Conservation (phyloP, 2,888 invertebrate genomes). For the Mesochorus sp. region DNA sequence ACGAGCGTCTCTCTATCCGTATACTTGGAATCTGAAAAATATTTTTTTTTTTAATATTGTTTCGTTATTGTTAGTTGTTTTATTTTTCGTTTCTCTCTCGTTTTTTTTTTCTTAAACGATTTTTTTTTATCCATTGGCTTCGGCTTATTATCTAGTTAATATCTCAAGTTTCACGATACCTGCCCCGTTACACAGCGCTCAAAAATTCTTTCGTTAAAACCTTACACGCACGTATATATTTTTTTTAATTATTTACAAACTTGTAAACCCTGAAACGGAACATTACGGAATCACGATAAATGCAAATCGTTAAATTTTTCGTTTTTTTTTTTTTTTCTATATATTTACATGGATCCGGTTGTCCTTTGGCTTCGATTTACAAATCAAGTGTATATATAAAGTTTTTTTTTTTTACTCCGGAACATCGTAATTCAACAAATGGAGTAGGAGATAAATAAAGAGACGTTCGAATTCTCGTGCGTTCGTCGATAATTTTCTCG, state of each 20-base stretch:
- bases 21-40: conserved; percentile 75
- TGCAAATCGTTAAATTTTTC: neutral
- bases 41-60: conserved; percentile 71
- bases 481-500: neutral
- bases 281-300: conserved; percentile 20
- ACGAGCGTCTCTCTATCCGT: conserved; percentile 64
- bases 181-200: conserved; percentile 21
- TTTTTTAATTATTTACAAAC: conserved; percentile 52
- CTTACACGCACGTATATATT: conserved; percentile 20
- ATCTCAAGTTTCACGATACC: conserved; percentile 55
- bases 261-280: conserved; percentile 16
- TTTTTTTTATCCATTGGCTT: conserved; percentile 69
- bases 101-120: conserved; percentile 38
- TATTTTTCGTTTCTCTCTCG: conserved; percentile 44
- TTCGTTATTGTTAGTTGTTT: conserved; percentile 27
- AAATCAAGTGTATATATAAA: too few relatives aligned
- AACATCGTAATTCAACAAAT: neutral
- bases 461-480: neutral
- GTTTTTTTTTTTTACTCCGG: too few relatives aligned
- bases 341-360: conserved; percentile 38
- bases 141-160: conserved; percentile 63
- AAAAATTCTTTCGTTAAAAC: neutral
- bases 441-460: neutral
- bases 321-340: neutral
- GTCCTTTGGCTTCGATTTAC: conserved; percentile 28